Percentiles rank a stretch among this genome's conserved stretches.
These are phyloP conservation scores for Mylabris phalerata DNA, from an alignment of 1,140 invertebrate species.

Conservation along the genomic window DNA sequence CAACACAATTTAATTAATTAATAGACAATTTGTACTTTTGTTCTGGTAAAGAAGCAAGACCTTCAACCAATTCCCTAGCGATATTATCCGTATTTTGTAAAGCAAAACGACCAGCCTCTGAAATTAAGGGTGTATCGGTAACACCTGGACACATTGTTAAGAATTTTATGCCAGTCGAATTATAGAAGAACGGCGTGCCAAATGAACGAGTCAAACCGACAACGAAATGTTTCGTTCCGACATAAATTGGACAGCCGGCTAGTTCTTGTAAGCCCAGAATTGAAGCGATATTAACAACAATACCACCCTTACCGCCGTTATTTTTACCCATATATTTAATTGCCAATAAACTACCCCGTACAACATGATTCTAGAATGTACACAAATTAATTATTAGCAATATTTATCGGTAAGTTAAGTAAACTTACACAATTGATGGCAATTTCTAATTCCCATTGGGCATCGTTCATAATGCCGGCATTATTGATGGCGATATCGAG, in stretches of 20 bases:
- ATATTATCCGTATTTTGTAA: conserved; percentile 42
- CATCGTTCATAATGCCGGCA: conserved; percentile 46
- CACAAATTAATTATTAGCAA: not conserved
- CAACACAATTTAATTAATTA: not conserved
- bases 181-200: conserved; percentile 34
- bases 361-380: conserved; percentile 40
- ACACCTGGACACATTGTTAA: conserved; percentile 44
- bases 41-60: conserved; percentile 30
- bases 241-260: conserved; percentile 44
- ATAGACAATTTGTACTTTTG: conserved; percentile 25
- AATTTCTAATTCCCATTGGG: conserved; percentile 45
- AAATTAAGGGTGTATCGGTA: conserved; percentile 33
- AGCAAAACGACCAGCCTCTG: conserved; percentile 35
- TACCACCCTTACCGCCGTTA: conserved; percentile 43
- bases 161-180: conserved; percentile 44
- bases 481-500: conserved; percentile 49
- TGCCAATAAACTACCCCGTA: conserved; percentile 42
- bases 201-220: conserved; percentile 48
- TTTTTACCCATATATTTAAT: conserved; percentile 46
- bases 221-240: conserved; percentile 48
- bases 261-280: conserved; percentile 43
- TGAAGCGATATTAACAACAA: conserved; percentile 45
- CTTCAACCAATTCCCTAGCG: conserved; percentile 37
- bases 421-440: conserved; percentile 47
- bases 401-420: not conserved